Base-by-base conservation (phyloP, 2,113 vertebrate species). In the Gadus chalcogrammus region DNA sequence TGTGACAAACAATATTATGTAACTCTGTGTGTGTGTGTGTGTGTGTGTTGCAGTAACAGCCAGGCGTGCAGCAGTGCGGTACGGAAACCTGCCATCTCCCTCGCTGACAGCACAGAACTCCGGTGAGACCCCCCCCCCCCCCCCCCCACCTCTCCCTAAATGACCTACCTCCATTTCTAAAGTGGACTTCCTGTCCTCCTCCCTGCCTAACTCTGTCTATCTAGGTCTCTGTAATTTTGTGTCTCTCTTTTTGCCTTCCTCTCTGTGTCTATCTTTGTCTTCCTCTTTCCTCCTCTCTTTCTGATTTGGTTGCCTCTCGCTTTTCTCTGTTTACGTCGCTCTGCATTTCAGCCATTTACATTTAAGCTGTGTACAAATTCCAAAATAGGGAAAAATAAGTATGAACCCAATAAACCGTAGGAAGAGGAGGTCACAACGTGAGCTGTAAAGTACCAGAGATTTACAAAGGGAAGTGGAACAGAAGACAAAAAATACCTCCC, bases 61-160 rank as follows among this genome's bases (percentile, higher is more conserved):
- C 96, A 99, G 85, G 94, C 96, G 0, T 96, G 95, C 83, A 95
- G 95, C 91, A 97, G 92, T 0, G 94, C 97, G 0, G 88, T 96
- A 71, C 88, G 96, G 87, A 99, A 98, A 66, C 97, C 97, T 0
- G 96, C 97, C 72, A 94, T 98, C 83, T 99, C 97, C 8, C 92
- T 99, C 1, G 96, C 96, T 0, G 97, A 99, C 82, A 99, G 97
- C 93, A 98, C 95, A 0, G 96, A 98, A 79, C 95, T 99, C 92
- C 93, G 97, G 97, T 98, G 86, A 91, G 82, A 62, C 20, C 55
- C 15, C 1, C 1, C 55, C 55, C n/a, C n/a, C n/a, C n/a, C n/a
- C 55, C 5, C 55, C n/a, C 55, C 13, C 55, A 5, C 11, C 42
- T 48, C 11, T 13, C 42, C 8, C 42, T 2, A 48, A 48, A 48